Base-by-base conservation (phyloP, 2,888 invertebrate genomes). In the Lordiphosa andalusiaca region DNA sequence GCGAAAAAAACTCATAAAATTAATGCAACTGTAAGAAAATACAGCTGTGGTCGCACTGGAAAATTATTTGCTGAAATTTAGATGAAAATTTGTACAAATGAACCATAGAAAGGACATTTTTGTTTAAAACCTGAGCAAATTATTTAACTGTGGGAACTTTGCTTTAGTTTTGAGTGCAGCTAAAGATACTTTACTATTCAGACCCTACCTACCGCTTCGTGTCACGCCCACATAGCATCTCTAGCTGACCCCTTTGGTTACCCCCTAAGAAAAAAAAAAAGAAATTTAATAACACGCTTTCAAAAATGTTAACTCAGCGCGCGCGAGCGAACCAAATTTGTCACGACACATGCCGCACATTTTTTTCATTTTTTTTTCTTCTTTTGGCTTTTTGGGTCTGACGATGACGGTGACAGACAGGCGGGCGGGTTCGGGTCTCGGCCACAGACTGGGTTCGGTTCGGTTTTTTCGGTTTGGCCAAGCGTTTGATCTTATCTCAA, bases 401-500 rank as follows among this genome's bases (percentile, higher is more conserved):
- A 61, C 47, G 60, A 53, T 46, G 68, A 64, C 81, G 77, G 83
- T 78, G 85, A 83, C 81, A 85, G 85, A 85, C 85, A 84, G 71
- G 73, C 83, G 67, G 68, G 66, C 68, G 65, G 65, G 64, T 44
- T 23, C 40, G 40, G 40, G 35, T 25, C 13, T 47, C 9, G 47
- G 25, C 33, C 36, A 21, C 16, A 9, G 59, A 66, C 53, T 47
- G 68, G 47, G 48, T 16, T 59, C 39, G 41, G 56, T 46, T 38
- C 42, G 30, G 50, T 51, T 61, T 48, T 44, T 30, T 30, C 30
- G 64, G 62, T 52, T 66, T 60, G 61, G 67, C 56, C 74, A 67
- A 67, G 66, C 84, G 84, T 75, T 77, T 84, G 84, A 84, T 84
- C 80, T 84, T 84, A 84, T 84, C 84, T 86, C 66, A 59, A 73